Base-by-base conservation (phyloP, 1,140 invertebrate species). In the Hormaphis cornu region DNA sequence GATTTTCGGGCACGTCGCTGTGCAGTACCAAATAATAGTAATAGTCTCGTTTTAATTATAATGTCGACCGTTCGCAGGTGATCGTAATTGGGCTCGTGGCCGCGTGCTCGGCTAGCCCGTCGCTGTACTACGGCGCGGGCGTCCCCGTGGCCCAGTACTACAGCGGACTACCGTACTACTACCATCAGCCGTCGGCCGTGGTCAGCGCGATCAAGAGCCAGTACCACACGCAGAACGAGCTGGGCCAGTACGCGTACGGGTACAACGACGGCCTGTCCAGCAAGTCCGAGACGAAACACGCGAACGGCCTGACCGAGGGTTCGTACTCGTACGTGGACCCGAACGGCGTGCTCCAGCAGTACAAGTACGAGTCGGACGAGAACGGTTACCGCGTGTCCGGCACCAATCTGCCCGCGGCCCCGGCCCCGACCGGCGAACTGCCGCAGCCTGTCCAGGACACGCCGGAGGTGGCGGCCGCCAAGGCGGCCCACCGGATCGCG, bases 301-400 rank as follows among this genome's bases (percentile, higher is more conserved):
- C 78, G 2, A 85, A 87, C 73, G 86, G 86, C 40, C 75, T 85
- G 61, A 87, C 86, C 30, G 79, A 80, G 22, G 86, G 86, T 70
- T 81, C 80, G 44, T 87, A 86, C 76, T 82, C 80, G 33, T 87
- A 87, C 76, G 74, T 87, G 3, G 86, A 87, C 75, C 80, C 82
- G 22, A 76, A 86, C 58, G 85, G 85, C 12, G 77, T 85, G 53
- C 73, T 86, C 2, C 85, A 87, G 74, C 81, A 79, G 1, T 84
- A 84, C 20, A 79, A 81, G 69, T 86, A 86, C 75, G 78, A 82
- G 24, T 79, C 84, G 14, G 84, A 85, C 61, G 80, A 82, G 6
- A 77, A 81, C 56, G 86, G 86, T 48, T 87, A 87, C 78, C 79
- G 83, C 40, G 84, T 85, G 10, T 81, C 82, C 10, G 85, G 82